A percentile compares a stretch with the other conserved stretches of the same genome.
Conservation (phyloP, 2,113 vertebrate genomes). For the Monopterus albus region DNA sequence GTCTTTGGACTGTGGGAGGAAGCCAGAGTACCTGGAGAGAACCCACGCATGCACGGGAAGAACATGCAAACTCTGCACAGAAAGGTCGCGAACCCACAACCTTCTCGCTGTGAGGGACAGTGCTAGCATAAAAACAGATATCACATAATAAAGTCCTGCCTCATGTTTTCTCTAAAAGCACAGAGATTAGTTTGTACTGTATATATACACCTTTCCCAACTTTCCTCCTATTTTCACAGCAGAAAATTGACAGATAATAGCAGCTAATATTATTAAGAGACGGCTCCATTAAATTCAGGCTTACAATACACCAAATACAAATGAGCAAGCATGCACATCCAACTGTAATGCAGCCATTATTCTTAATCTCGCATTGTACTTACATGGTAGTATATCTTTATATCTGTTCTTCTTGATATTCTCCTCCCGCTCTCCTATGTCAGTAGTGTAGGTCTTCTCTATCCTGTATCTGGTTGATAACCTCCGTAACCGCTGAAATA, state of each 20-base stretch:
- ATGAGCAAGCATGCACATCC: no score
- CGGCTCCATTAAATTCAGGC: no score
- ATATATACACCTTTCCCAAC: not conserved
- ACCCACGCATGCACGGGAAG: no score
- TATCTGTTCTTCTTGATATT: constrained; percentile 99
- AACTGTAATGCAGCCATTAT: not conserved
- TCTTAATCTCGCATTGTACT: no score
- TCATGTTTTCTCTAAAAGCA: not conserved
- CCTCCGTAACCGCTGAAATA: constrained; percentile 92
- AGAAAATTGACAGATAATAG: no score
- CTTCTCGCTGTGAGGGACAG: no score
- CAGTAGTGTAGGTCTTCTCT: constrained; percentile 97
- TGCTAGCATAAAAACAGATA: not conserved
- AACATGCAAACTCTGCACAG: no score
- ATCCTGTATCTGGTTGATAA: constrained; percentile 97
- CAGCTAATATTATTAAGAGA: not conserved
- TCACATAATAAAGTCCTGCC: not conserved
- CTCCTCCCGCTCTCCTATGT: constrained; percentile 95
- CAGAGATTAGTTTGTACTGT: not conserved
- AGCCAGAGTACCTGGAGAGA: no score
- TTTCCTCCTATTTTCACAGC: not conserved
- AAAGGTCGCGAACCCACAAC: no score
- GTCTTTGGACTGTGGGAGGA: no score
- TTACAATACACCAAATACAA: no score
- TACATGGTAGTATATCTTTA: constrained; percentile 98